Base-by-base conservation (phyloP, 2,888 invertebrate species). In the Pecten maximus region DNA sequence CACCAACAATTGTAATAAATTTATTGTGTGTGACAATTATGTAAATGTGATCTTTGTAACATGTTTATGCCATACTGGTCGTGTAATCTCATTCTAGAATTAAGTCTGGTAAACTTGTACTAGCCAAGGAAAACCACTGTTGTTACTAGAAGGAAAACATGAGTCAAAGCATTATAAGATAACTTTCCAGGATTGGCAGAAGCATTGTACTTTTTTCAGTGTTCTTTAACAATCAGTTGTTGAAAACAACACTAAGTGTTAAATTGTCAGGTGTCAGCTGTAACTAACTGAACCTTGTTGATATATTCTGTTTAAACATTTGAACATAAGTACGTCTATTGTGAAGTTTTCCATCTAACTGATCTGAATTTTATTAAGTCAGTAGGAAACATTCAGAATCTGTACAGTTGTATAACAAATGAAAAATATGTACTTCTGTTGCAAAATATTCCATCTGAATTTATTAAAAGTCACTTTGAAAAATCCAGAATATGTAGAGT, bases 1-100 rank as follows among this genome's bases (percentile, higher is more conserved):
- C 74, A 28, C 60, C 28, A n/a, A 35, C 74, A 74, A 16, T 2
- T 74, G 74, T 74, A 74, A 35, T 74, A 35, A 35, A 74, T 74
- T 74, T 74, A 74, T 74, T 74, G 74, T 74, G 74, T 74, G 60
- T 23, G 60, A 60, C n/a, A 60, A 60, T 23, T 60, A 4, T 48
- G 54, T 54, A 54, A 35, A 74, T 74, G 74, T 74, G 23, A 10
- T 74, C 74, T 28, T 35, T 74, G 74, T 74, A 28, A 74, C 8
- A 35, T 35, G 74, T 74, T 28, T 35, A 35, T 28, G 35, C 74
- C 74, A 74, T 10, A 74, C 74, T 35, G 35, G 12, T 74, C 74
- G 6, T 74, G 10, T 23, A 74, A 74, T 74, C 8, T 74, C 35
- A 74, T 74, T 54, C 28, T 35, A 54, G 15, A 54, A 54, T 35